These are phyloP conservation scores for Nannoperca obscura DNA, from an alignment of 2,797 vertebrate species.

Conservation along the genomic window DNA sequence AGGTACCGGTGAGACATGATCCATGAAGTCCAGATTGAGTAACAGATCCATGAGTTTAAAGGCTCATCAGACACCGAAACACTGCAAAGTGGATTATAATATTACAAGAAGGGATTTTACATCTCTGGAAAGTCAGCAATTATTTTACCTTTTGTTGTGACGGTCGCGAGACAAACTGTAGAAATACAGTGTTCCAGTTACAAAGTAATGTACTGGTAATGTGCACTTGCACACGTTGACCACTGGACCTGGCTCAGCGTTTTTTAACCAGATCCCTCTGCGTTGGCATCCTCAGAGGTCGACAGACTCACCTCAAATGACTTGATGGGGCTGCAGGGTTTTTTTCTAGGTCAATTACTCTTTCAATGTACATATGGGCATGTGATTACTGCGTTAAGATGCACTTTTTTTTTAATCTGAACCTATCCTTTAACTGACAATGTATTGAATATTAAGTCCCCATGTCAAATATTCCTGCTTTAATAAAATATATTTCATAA, in stretches of 20 bases:
- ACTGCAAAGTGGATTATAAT: background rate
- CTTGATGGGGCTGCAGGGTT: too few relatives aligned
- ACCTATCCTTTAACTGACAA: rapidly evolving
- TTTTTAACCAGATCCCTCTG: too few relatives aligned
- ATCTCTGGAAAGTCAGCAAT: background rate
- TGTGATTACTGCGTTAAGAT: background rate
- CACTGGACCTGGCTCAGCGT: too few relatives aligned
- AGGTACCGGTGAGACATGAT: background rate
- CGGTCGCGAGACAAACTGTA: background rate
- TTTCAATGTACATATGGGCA: background rate
- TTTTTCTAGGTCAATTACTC: background rate
- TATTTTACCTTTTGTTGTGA: background rate
- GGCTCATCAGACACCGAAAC: background rate
- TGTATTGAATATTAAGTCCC: background rate
- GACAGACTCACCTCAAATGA: too few relatives aligned
- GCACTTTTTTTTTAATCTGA: background rate
- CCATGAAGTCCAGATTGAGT: background rate
- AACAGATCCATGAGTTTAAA: background rate
- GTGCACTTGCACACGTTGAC: background rate
- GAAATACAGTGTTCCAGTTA: background rate
- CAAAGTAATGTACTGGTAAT: background rate
- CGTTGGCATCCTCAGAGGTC: too few relatives aligned
- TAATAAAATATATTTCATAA: conserved; percentile 1
- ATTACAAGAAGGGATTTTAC: background rate
- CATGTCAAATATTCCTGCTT: background rate